Evolutionary conservation across 2,888 invertebrate genomes (phyloP), one percentile per base, ranked within the genome.

Genomic region (Atrina japonica): DNA sequence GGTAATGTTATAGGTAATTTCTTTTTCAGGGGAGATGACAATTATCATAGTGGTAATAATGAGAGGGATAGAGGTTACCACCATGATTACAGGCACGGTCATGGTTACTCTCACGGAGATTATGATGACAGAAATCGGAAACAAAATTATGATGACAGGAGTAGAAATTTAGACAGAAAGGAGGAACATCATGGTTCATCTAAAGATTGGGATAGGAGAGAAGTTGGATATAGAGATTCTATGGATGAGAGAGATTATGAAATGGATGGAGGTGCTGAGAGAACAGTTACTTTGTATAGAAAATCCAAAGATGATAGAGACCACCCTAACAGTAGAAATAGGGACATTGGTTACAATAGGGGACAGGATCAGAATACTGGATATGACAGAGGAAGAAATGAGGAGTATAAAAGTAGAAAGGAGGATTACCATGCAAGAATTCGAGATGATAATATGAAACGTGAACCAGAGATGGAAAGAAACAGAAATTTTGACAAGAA

Each of bases 241-340:
- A 6, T 11, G 7, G 52, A 52, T 52, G 52, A 52, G 23, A 35
- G 35, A 35, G 27, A 23, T 52, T 52, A 52, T 52, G 52, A 52
- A 9, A 47, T 18, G n/a, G 52, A 25, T 21, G 25, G 52, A 21
- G 25, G 5, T 5, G 61, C 29, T 14, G 61, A 43, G 21, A 61
- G 61, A 35, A 61, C 49, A 2, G 61, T 61, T 11, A 61, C 61
- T 16, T 18, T 61, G 61, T 61, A 61, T 35, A 25, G 61, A 14
- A 61, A 61, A 23, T 23, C 29, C 18, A 43, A 59, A n/a, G 27
- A 49, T 49, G 61, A 61, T 35, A 30, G 40, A 5, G 35, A 56
- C 23, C 40, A 56, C 52, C 27, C n/a, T 2, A 7, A 25, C 21
- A 35, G 35, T 11, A 23, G 55, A 35, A 56, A 56, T 21, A 35